These are phyloP conservation scores for Chaunax sp. DNA, from an alignment of 2,797 vertebrate genomes.

Conservation along the genomic window DNA sequence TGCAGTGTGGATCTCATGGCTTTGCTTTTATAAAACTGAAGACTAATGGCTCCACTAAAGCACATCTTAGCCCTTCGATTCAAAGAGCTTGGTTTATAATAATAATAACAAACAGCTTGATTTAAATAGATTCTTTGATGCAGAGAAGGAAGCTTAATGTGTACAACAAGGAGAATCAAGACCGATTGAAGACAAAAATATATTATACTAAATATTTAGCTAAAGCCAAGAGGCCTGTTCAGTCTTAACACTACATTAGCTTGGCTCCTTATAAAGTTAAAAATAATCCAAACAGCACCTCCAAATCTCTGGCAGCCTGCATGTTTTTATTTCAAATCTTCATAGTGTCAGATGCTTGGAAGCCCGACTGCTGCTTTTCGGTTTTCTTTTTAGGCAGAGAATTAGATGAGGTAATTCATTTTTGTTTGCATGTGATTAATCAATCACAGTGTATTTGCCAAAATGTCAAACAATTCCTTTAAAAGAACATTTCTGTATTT, in stretches of 20 bases:
- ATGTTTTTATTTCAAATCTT: no score
- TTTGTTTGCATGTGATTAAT: no score
- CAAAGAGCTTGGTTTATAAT: conserved; percentile 5
- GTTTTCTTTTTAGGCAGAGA: no score
- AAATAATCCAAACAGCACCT: background rate
- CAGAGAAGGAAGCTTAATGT: background rate
- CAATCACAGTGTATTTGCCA: no score
- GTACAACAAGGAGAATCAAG: no score
- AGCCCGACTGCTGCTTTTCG: no score
- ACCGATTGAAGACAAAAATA: background rate
- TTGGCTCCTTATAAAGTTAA: background rate
- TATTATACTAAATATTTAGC: background rate
- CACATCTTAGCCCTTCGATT: conserved; percentile 5
- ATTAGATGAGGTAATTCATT: no score
- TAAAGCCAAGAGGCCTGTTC: background rate
- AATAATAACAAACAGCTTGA: background rate
- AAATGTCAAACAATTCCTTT: no score
- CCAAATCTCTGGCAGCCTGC: no score
- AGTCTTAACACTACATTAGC: background rate
- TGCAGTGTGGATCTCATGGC: conserved; percentile 17
- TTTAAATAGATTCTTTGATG: conserved; percentile 5
- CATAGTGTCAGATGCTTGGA: no score
- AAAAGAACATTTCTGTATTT: no score
- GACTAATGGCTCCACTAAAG: conserved; percentile 14
- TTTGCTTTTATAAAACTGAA: conserved; percentile 21